phyloP scores from a whole-genome alignment of 2,888 invertebrate genomes.

The Kuschelorhynchus macadamiae region DNA sequence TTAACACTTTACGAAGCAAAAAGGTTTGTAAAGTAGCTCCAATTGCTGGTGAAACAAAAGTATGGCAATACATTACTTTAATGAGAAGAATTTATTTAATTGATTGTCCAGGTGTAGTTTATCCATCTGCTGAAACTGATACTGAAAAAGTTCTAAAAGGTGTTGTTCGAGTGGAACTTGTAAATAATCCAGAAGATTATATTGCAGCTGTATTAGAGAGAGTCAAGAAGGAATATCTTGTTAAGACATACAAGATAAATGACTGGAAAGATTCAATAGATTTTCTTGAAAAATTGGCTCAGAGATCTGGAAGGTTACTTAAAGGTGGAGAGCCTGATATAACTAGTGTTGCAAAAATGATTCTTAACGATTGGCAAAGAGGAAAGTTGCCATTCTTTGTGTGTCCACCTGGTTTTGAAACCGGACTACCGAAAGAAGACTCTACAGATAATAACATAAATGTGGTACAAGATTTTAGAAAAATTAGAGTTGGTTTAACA shows the following conservation, averaged over 20 bases:
- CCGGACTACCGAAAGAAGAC: constrained; percentile 71
- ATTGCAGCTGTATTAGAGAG: constrained; percentile 88
- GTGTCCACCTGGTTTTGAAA: constrained; percentile 86
- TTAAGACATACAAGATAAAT: constrained; percentile 90
- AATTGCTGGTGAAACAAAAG: constrained; percentile 97
- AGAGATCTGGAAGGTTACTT: constrained; percentile 88
- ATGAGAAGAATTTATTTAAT: constrained; percentile 98
- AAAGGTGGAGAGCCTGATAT: constrained; percentile 99
- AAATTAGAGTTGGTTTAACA: constrained; percentile 78
- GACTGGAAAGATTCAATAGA: constrained; percentile 87
- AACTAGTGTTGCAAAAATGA: constrained; percentile 89
- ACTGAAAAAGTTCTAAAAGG: constrained; percentile 96
- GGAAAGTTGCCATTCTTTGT: constrained; percentile 97
- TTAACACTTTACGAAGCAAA: constrained; percentile 94
- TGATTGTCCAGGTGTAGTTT: constrained; percentile 99
- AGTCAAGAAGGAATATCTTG: constrained; percentile 90
- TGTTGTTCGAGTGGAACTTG: constrained; percentile 95
- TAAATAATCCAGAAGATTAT: constrained; percentile 96
- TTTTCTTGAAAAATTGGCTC: constrained; percentile 93
- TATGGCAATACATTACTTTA: constrained; percentile 99
- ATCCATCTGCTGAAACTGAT: constrained; percentile 96
- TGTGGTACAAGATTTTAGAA: constrained; percentile 85
- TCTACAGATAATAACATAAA: constrained; percentile 68
- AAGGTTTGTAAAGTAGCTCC: constrained; percentile 99
- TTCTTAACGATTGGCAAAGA: constrained; percentile 98